phyloP scores from a whole-genome alignment of 2,797 vertebrate genomes.

The Coccyzus lansbergi region DNA sequence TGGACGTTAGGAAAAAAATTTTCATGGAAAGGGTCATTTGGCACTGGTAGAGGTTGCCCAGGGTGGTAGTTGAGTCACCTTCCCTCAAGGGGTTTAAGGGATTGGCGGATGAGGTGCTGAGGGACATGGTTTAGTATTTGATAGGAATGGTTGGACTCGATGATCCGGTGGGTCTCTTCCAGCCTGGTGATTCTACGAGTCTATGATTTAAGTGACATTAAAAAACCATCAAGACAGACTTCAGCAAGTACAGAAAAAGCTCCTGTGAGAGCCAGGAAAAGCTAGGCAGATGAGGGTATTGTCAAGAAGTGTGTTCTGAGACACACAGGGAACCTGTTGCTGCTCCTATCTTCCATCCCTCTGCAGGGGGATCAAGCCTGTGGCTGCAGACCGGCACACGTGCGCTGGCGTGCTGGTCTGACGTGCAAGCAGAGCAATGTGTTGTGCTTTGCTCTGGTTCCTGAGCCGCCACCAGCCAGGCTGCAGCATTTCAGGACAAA shows the following conservation, averaged over 20 bases:
- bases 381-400: accelerated
- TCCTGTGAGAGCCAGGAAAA: accelerated
- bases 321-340: neutral
- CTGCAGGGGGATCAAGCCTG: neutral
- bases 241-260: neutral
- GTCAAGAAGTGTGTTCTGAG: neutral
- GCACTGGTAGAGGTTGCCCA: too few species aligned
- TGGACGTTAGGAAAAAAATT: too few species aligned
- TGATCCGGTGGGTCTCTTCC: too few species aligned
- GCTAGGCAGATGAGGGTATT: neutral
- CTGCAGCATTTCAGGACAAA: neutral
- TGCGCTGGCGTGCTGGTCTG: neutral
- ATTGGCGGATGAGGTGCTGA: too few species aligned
- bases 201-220: too few species aligned
- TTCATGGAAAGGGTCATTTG: too few species aligned
- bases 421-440: accelerated
- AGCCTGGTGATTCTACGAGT: too few species aligned
- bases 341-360: neutral
- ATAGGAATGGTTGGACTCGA: too few species aligned
- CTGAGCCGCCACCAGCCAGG: neutral
- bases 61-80: too few species aligned
- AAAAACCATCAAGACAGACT: neutral
- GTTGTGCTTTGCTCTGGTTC: too few species aligned
- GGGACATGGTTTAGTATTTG: too few species aligned
- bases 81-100: too few species aligned